Evolutionary conservation across 2,113 vertebrate species (phyloP).

Genomic region (Muscicapa adusta): DNA sequence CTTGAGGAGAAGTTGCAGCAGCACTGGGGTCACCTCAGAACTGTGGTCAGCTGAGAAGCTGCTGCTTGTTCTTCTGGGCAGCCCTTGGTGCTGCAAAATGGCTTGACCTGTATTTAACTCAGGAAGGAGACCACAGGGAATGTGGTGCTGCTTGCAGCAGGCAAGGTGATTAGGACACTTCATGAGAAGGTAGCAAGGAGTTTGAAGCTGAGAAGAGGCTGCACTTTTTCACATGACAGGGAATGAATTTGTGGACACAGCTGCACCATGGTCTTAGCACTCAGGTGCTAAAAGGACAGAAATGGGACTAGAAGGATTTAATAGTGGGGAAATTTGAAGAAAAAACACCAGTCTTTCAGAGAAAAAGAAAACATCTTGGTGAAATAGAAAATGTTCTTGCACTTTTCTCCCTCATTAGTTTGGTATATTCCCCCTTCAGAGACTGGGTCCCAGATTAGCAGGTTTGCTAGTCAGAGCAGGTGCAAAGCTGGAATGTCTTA

Average conservation of each 20-base stretch:
- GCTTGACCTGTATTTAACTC: not conserved
- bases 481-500: not conserved
- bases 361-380: not conserved
- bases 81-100: not conserved
- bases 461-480: not conserved
- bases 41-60: fast-evolving
- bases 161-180: not conserved
- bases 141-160: not conserved
- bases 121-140: not conserved
- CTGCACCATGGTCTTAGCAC: not conserved
- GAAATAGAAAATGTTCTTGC: not conserved
- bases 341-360: not conserved
- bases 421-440: not conserved
- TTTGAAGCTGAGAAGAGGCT: not conserved
- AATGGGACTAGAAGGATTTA: not conserved
- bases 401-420: not conserved
- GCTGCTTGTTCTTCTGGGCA: not conserved
- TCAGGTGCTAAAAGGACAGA: not conserved
- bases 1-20: not conserved
- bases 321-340: not conserved
- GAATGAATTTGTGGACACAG: not conserved
- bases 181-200: not conserved
- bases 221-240: not conserved
- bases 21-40: fast-evolving
- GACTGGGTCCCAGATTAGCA: not conserved